Evolutionary conservation across 2,888 invertebrate genomes (phyloP), one percentile per base, ranked within the genome.

Genomic region (Hirtodrosophila trivittata): DNA sequence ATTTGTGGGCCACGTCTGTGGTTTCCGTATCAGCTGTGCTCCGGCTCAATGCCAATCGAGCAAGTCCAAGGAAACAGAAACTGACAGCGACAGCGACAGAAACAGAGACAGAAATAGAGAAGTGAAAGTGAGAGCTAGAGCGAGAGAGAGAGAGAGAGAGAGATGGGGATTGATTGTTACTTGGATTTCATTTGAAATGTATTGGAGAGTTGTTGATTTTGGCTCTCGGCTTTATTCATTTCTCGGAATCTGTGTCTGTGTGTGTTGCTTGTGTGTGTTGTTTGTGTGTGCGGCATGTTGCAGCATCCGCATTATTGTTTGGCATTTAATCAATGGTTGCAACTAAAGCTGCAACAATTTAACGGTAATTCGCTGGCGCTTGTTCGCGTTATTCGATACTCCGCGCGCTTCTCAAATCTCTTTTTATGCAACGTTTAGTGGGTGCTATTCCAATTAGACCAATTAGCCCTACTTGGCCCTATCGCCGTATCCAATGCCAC

Each of bases 101-200:
- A 9, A 21, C 18, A 21, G 5, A 21, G 18, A 21, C 18, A 5
- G 5, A 12, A 12, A 9, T 5, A 18, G 12, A 8, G 9, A 52
- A n/a, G n/a, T n/a, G 2, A 37, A 6, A 9, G 14, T 13, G 18
- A 32, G 35, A 6, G 35, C 2, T 4, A 12, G 13, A 1, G 18
- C 8, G 9, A 28, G 18, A 18, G 7, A 7, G 37, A 4, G 12
- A 6, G 10, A 13, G 9, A 21, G 6, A 7, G 9, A 3, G 26
- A 21, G 5, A 21, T 5, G 5, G 18, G 5, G 18, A 21, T 5
- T 21, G 18, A 21, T 33, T 35, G 56, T 28, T 58, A 46, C 65
- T 80, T 59, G 56, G 47, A 46, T 77, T 64, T 62, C 69, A 73
- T 65, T 75, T 69, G 42, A 37, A 77, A 77, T 77, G 73, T 73